Evolutionary conservation across 2,113 vertebrate species (phyloP).

Genomic region (Ophthalmolycus amberensis): DNA sequence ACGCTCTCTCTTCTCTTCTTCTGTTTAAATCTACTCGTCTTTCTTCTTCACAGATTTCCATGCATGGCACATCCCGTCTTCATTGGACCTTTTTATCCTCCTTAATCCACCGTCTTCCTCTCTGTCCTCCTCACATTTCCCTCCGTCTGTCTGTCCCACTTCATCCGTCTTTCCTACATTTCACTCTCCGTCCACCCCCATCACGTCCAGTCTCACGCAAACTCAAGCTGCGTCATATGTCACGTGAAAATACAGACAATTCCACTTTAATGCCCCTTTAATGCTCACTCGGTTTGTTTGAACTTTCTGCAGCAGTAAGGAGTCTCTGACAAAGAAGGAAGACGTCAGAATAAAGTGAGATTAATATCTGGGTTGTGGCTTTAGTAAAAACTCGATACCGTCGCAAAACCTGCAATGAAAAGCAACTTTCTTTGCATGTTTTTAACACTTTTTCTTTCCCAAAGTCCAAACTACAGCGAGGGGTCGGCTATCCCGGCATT

Average conservation of each 20-base stretch:
- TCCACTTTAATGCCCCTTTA: neutral
- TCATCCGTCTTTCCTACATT: slow-evolving; percentile 29
- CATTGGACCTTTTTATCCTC: slow-evolving; percentile 31
- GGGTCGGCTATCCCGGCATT: too few species aligned
- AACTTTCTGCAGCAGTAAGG: neutral
- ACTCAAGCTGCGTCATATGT: neutral
- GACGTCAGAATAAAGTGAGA: neutral
- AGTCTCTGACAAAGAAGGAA: neutral
- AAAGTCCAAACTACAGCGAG: too few species aligned
- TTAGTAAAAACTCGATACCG: neutral
- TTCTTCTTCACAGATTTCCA: slow-evolving; percentile 5
- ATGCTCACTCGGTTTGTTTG: neutral
- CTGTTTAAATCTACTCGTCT: neutral
- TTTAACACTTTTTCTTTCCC: neutral
- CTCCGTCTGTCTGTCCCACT: slow-evolving; percentile 4
- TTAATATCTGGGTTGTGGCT: neutral
- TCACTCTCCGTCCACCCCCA: neutral
- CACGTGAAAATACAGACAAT: too few species aligned
- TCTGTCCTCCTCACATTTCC: slow-evolving; percentile 17
- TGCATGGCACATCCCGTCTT: slow-evolving; percentile 7
- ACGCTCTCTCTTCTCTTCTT: neutral
- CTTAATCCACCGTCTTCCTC: slow-evolving; percentile 32
- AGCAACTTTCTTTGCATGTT: neutral
- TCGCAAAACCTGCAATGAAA: neutral
- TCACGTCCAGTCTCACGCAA: neutral